These are phyloP conservation scores for Campoletis raptor DNA, from an alignment of 2,888 invertebrate genomes.

Conservation along the genomic window DNA sequence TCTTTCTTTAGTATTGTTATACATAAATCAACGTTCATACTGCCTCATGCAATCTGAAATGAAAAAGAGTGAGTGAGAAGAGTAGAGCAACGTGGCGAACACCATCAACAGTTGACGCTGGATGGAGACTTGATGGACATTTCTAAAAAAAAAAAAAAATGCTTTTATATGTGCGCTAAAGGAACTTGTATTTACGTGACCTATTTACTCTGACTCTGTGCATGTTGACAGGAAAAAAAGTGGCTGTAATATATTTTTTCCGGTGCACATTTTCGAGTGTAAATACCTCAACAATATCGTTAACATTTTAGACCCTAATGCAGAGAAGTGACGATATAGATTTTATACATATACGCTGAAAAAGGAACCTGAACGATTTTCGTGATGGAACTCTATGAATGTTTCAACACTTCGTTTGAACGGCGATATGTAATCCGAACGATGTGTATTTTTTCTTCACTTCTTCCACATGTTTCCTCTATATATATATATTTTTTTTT, in stretches of 20 bases:
- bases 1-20: not conserved
- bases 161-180: too few relatives aligned
- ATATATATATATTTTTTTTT: not conserved
- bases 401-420: slow-evolving; percentile 18
- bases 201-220: not conserved
- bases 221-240: slow-evolving; percentile 6
- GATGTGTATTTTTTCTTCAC: not conserved
- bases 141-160: not conserved
- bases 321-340: not conserved
- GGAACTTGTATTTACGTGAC: not conserved
- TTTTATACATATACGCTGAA: not conserved
- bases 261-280: not conserved
- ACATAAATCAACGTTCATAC: not conserved
- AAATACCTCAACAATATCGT: not conserved
- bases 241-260: not conserved
- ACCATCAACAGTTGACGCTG: not conserved
- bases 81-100: not conserved
- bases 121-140: not conserved
- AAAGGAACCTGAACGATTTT: not conserved
- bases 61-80: not conserved
- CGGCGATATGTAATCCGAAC: not conserved
- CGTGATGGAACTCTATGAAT: slow-evolving; percentile 14
- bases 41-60: not conserved
- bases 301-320: not conserved
- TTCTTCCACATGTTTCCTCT: not conserved